These are phyloP conservation scores for Acestrorhynchus altus DNA, from an alignment of 2,797 vertebrate genomes.

Conservation along the genomic window DNA sequence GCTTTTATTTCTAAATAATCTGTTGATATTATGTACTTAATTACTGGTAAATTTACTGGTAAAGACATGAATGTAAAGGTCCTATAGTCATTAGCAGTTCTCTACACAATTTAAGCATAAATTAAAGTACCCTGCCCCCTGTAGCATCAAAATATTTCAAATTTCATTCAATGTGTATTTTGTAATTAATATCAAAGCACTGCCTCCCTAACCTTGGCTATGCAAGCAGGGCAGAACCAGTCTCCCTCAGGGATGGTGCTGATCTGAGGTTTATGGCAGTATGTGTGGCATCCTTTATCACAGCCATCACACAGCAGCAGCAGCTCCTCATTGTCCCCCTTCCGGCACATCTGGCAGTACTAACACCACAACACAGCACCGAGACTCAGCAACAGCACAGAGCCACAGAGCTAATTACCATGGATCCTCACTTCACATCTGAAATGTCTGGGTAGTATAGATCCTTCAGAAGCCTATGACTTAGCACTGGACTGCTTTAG, in stretches of 20 bases:
- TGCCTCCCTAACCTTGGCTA: slow-evolving; percentile 79
- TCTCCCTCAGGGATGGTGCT: slow-evolving; percentile 87
- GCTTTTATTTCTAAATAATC: not conserved
- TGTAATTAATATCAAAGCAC: not conserved
- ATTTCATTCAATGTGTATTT: not conserved
- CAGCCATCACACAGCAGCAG: slow-evolving; percentile 90
- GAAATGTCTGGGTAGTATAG: not conserved
- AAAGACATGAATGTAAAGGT: not conserved
- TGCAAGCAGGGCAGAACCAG: slow-evolving; percentile 91
- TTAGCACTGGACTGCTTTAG: not conserved
- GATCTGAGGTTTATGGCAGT: slow-evolving; percentile 89
- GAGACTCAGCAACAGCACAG: slow-evolving; percentile 24
- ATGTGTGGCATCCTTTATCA: slow-evolving; percentile 89
- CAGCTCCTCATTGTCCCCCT: slow-evolving; percentile 88
- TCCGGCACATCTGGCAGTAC: slow-evolving; percentile 90
- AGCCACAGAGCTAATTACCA: slow-evolving; percentile 11
- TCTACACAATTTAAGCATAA: no score
- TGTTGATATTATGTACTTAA: not conserved
- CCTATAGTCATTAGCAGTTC: no score
- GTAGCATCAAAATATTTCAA: no score
- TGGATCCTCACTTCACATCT: not conserved
- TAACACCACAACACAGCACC: slow-evolving; percentile 67
- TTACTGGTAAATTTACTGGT: not conserved
- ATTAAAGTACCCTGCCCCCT: no score
- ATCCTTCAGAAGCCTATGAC: not conserved